Evolutionary conservation across 2,797 vertebrate genomes (phyloP).

Genomic region (Brachyalestes nurse): DNA sequence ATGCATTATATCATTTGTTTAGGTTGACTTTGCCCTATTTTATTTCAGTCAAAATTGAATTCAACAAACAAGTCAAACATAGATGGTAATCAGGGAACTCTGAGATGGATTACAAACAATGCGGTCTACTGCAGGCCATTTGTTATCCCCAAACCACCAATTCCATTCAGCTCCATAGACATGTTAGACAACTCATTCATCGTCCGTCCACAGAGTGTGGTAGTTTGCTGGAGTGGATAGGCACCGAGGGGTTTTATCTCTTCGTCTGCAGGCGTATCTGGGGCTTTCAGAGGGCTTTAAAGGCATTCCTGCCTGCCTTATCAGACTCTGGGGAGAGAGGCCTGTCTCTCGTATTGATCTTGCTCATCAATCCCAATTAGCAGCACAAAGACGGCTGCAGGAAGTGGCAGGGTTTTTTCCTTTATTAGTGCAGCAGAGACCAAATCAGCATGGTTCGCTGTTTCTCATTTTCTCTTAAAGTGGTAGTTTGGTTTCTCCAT

Average conservation of each 20-base stretch:
- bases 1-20: background rate
- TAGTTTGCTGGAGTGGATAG: constrained; percentile 48
- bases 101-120: background rate
- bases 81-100: background rate
- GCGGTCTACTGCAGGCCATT: constrained; percentile 8
- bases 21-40: background rate
- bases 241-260: constrained; percentile 55
- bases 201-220: constrained; percentile 16
- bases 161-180: constrained; percentile 3
- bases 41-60: background rate
- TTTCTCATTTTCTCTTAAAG: constrained; percentile 54
- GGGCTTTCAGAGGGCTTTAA: constrained; percentile 48
- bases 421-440: constrained; percentile 69
- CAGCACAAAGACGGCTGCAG: constrained; percentile 59
- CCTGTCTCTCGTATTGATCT: constrained; percentile 59
- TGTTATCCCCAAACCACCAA: constrained; percentile 18
- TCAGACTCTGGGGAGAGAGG: constrained; percentile 60
- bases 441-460: constrained; percentile 57
- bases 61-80: background rate
- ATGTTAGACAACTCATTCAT: constrained; percentile 32
- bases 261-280: constrained; percentile 43
- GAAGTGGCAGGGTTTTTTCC: constrained; percentile 69
- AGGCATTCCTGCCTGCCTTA: constrained; percentile 66
- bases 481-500: background rate
- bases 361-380: constrained; percentile 58